These are phyloP conservation scores for Crocallis elinguaria DNA, from an alignment of 2,888 invertebrate genomes.

Conservation along the genomic window DNA sequence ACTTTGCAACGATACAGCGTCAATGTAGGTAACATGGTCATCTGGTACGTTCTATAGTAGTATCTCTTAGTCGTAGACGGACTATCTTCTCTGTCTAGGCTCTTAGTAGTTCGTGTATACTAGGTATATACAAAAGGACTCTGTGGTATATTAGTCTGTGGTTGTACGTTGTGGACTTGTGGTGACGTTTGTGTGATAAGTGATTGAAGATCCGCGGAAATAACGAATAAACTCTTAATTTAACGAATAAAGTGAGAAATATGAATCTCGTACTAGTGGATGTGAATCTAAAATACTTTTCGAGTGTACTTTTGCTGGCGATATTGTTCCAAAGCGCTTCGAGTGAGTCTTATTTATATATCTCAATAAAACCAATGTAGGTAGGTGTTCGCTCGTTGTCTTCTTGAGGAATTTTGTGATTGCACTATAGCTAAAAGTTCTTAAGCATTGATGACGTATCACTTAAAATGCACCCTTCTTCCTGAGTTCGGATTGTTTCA, in stretches of 20 bases:
- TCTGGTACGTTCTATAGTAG: neutral
- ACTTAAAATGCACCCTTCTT: slow-evolving; percentile 3
- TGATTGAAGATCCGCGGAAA: slow-evolving; percentile 1
- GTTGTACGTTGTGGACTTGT: neutral
- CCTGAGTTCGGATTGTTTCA: slow-evolving; percentile 5
- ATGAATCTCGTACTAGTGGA: slow-evolving; percentile 55
- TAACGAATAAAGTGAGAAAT: slow-evolving; percentile 28
- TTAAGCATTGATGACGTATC: slow-evolving; percentile 30
- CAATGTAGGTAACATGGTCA: no score
- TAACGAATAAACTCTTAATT: slow-evolving; percentile 20
- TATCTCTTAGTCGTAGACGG: neutral
- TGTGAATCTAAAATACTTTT: slow-evolving; percentile 47
- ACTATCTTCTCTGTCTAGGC: neutral
- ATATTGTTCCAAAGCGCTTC: slow-evolving; percentile 42
- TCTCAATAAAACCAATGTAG: slow-evolving; percentile 40
- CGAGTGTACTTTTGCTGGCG: slow-evolving; percentile 45
- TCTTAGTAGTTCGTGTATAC: no score
- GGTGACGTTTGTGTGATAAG: neutral
- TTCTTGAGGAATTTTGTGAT: slow-evolving; percentile 26
- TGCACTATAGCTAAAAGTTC: slow-evolving; percentile 16
- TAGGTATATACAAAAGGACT: no score
- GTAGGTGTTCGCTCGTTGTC: slow-evolving; percentile 9
- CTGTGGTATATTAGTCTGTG: no score
- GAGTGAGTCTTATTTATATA: slow-evolving; percentile 45
- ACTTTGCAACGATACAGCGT: no score